Evolutionary conservation across 2,113 vertebrate species (phyloP).

Genomic region (Isurus oxyrinchus): DNA sequence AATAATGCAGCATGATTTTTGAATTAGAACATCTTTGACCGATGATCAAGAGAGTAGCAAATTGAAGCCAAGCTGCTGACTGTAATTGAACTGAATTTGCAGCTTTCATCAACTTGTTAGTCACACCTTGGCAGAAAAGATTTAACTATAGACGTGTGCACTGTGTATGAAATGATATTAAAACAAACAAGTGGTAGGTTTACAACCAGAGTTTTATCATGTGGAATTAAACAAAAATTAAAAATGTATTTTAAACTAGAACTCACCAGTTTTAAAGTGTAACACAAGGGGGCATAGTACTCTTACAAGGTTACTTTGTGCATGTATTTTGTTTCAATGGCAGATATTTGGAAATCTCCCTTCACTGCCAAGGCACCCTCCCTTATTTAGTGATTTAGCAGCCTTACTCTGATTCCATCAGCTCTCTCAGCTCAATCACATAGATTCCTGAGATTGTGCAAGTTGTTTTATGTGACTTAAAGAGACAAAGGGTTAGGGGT

Average conservation of each 20-base stretch:
- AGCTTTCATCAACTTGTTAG: background rate
- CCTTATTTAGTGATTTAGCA: conserved; percentile 19
- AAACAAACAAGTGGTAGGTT: background rate
- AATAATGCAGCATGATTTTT: background rate
- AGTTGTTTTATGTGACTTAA: conserved; percentile 18
- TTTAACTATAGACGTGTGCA: background rate
- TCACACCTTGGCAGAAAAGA: background rate
- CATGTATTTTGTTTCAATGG: background rate
- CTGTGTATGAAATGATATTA: background rate
- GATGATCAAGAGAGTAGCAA: background rate
- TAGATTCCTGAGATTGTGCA: conserved; percentile 31
- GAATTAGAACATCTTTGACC: background rate
- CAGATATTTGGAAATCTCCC: background rate
- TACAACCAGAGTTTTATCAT: background rate
- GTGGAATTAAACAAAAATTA: background rate
- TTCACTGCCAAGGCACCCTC: background rate
- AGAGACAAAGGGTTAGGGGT: conserved; percentile 32
- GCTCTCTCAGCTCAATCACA: background rate
- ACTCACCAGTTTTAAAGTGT: background rate
- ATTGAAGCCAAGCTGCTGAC: background rate
- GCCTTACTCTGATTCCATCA: background rate
- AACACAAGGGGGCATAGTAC: conserved; percentile 32
- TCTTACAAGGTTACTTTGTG: background rate
- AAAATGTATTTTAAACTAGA: background rate
- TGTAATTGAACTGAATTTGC: background rate